These are phyloP conservation scores for Pseudoatta argentina DNA, from an alignment of 1,140 invertebrate genomes.

Conservation along the genomic window DNA sequence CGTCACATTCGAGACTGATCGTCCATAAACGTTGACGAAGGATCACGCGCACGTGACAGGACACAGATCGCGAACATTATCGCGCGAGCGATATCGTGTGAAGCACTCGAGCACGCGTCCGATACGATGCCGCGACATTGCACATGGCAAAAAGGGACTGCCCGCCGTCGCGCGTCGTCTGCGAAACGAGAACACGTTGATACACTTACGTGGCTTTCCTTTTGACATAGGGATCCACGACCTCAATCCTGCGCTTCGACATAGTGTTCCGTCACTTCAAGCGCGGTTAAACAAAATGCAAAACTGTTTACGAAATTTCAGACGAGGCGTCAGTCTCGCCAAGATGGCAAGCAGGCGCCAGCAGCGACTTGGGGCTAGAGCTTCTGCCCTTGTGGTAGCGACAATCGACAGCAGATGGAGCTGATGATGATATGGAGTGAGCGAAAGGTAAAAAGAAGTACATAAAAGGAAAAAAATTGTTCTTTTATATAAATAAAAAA, in stretches of 20 bases:
- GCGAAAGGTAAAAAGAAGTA: not conserved
- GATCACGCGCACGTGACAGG: not conserved
- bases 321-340: slow-evolving; percentile 80
- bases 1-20: not conserved
- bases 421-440: not conserved
- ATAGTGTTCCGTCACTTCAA: slow-evolving; percentile 83
- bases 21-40: not conserved
- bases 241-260: slow-evolving; percentile 94
- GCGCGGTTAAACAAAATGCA: slow-evolving; percentile 58
- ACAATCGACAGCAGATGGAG: slow-evolving; percentile 61
- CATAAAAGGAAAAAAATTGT: not conserved
- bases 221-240: slow-evolving; percentile 93
- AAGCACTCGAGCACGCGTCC: slow-evolving; percentile 23
- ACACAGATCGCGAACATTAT: not conserved
- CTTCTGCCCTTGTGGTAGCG: slow-evolving; percentile 43
- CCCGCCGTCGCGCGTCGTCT: not conserved
- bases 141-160: slow-evolving; percentile 68
- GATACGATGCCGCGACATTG: slow-evolving; percentile 67
- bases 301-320: slow-evolving; percentile 76
- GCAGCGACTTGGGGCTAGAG: slow-evolving; percentile 39
- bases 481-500: not conserved
- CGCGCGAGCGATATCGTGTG: not conserved
- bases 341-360: slow-evolving; percentile 84
- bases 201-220: slow-evolving; percentile 89
- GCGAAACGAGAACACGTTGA: not conserved